Base-by-base conservation (phyloP, 1,140 invertebrate species). In the Sipha flava region DNA sequence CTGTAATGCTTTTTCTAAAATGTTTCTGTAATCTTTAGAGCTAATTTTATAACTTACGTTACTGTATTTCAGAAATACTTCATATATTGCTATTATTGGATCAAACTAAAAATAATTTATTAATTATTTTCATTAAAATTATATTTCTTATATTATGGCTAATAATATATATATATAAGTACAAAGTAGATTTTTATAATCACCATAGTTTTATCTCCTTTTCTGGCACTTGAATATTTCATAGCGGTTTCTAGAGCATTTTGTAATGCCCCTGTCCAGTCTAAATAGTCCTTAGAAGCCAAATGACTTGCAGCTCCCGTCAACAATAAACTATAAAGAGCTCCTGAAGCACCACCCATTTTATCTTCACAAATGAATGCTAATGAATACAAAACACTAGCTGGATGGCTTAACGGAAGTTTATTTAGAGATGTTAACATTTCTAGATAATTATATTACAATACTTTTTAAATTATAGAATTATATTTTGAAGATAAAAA, bases 201-300 rank as follows among this genome's bases (percentile, higher is more conserved):
- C 82, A 93, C 89, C 91, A 95, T 91, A 45, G 93, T 94, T 83
- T 93, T 88, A 83, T 94, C 91, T 1, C 93, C 93, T 12, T 89
- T 86, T 81, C 88, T 87, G 0, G 92, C 92, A 80, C 90, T 89
- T 18, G 92, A 92, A 84, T 94, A 93, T 82, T 90, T 92, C 77
- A 87, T 87, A 9, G 93, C 88, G 0, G 88, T 88, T 40, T 87
- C 82, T 54, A 92, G 85, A 2, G 88, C 90, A 16, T 82, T 84
- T 77, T 86, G 83, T 83, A 88, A 88, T 0, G 88, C 87, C 23
- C 82, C 21, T 12, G 85, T 80, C 90, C 90, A 92, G 14, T 84
- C 80, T 43, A 81, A 49, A 21, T 26, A 14, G 9, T 64, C 18
- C 1, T 21, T 26, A 1, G 80, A 79, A 77, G 83, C 68, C 83